These are phyloP conservation scores for Drosophila nasuta DNA, from an alignment of 1,140 invertebrate genomes.

Conservation along the genomic window DNA sequence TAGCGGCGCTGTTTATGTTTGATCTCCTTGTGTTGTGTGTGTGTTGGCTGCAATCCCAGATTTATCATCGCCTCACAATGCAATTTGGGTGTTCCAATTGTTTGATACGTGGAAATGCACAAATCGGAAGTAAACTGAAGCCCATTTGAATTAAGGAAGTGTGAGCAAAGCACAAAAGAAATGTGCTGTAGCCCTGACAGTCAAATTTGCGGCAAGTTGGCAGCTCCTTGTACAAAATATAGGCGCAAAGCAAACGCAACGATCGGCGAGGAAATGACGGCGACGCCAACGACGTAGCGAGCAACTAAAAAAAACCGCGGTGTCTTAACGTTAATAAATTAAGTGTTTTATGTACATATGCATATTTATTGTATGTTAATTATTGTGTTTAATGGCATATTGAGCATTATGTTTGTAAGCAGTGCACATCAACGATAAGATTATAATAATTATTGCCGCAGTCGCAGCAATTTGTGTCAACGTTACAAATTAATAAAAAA, in stretches of 20 bases:
- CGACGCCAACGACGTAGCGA: neutral
- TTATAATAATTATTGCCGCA: constrained; percentile 28
- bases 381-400: constrained; percentile 26
- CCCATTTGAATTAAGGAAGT: constrained; percentile 45
- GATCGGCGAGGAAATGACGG: neutral
- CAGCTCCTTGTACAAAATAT: constrained; percentile 1
- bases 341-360: constrained; percentile 43
- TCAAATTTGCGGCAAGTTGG: constrained; percentile 28
- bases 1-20: constrained; percentile 55
- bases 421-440: constrained; percentile 25
- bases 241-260: constrained; percentile 13
- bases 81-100: constrained; percentile 75
- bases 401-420: constrained; percentile 32
- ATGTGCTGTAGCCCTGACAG: constrained; percentile 28
- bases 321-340: constrained; percentile 17
- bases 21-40: constrained; percentile 60
- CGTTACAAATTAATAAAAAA: constrained; percentile 30
- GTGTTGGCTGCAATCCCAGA: constrained; percentile 47
- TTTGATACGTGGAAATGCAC: constrained; percentile 66
- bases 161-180: neutral
- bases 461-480: constrained; percentile 19
- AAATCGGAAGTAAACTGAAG: constrained; percentile 67
- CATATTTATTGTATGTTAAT: constrained; percentile 27
- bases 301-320: neutral
- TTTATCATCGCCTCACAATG: constrained; percentile 69